Evolutionary conservation across 2,797 vertebrate species (phyloP).

Genomic region (Coranthus polyacanthus): DNA sequence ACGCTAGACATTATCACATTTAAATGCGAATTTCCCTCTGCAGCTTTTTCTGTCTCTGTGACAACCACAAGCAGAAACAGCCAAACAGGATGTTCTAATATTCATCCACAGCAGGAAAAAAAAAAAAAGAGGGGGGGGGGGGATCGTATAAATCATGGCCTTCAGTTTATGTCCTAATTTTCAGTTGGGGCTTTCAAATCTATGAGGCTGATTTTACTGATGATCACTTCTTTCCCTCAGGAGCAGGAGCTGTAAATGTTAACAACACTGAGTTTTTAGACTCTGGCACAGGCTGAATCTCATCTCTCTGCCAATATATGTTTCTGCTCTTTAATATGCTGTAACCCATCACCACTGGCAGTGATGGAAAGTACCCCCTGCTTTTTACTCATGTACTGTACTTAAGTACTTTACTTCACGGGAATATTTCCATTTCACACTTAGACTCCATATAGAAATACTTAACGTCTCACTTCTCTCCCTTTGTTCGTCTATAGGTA

Average conservation of each 20-base stretch:
- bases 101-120: conserved; percentile 27
- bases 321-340: conserved; percentile 63
- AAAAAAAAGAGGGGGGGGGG: too few relatives aligned
- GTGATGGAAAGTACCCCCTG: conserved; percentile 7
- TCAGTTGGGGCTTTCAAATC: conserved; percentile 57
- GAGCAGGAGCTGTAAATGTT: conserved; percentile 73
- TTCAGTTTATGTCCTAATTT: conserved; percentile 62
- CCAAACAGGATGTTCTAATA: conserved; percentile 32
- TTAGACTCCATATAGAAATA: too few relatives aligned
- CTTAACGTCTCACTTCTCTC: too few relatives aligned
- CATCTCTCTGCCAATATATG: conserved; percentile 65
- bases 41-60: conserved; percentile 48
- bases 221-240: conserved; percentile 67
- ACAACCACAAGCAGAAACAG: conserved; percentile 36
- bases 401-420: neutral
- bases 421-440: neutral
- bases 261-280: conserved; percentile 65
- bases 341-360: conserved; percentile 32
- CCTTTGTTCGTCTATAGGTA: too few relatives aligned
- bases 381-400: neutral
- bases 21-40: conserved; percentile 58
- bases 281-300: conserved; percentile 57
- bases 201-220: conserved; percentile 70
- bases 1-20: conserved; percentile 53
- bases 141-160: conserved; percentile 45